Evolutionary conservation across 92 coral and sea anemone species (phyloP), one percentile per base, ranked within the genome.

Genomic region (Umimayanthus kanabou): DNA sequence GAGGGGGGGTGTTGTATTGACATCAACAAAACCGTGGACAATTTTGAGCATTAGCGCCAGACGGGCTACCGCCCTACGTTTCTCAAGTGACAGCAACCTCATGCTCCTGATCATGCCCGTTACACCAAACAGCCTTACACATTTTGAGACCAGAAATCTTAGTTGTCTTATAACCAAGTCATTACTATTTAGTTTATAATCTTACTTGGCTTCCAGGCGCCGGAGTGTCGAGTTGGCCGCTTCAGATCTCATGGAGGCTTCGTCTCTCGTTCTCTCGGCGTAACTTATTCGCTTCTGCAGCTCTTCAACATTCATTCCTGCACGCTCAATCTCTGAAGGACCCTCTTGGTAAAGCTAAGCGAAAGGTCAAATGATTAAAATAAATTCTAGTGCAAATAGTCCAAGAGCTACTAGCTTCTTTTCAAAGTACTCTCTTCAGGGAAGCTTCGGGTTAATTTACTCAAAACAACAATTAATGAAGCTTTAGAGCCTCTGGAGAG

Each of bases 191-290:
- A 13, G 14, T 45, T 15, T 28, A 14, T 1, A 66, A 58, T 85
- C 92, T 64, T 88, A 97, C 99, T 93, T 97, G 87, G 87, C 93
- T 82, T 97, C 99, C 89, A 92, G 70, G 87, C 94, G 91, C 81
- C 90, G 94, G 61, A 97, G 84, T 43, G 95, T 88, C 13, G 98
- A 91, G 75, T 82, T 91, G 20, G 93, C 95, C 14, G 90, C 39
- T 16, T 94, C 98, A 13, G 79, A 76, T 72, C 82, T 89, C 50
- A 93, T 92, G 39, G 95, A 76, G 15, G 99, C 96, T 89, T 97
- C 99, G 81, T 97, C 97, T 80, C 98, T 93, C 55, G 95, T 90
- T 72, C 96, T 93, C 92, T 97, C 98, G 53, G 99, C 97, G 25
- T 80, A 71, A 20, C 97, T 91, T 30, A 96, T 89, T 85, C 98